phyloP scores from a whole-genome alignment of 2,797 vertebrate species.

The Anguilla marmorata region DNA sequence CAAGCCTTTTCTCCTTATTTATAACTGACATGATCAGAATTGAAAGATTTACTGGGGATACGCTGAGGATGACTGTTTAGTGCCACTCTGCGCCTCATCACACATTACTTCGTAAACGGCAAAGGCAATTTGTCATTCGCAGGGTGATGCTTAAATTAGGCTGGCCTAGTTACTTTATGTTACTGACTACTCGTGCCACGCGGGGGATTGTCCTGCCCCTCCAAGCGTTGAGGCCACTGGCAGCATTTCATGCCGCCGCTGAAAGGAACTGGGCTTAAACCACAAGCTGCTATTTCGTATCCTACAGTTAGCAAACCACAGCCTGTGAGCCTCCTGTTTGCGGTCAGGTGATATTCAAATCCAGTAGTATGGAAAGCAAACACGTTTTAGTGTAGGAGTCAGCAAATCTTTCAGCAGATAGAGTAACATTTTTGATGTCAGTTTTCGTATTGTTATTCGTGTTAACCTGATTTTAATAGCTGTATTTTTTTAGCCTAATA shows the following conservation, averaged over 20 bases:
- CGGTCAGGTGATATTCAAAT: neutral
- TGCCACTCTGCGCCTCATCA: neutral
- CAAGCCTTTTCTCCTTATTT: neutral
- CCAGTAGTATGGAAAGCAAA: neutral
- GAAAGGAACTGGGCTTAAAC: neutral
- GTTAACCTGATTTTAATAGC: neutral
- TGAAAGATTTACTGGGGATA: slow-evolving; percentile 4
- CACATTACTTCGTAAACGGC: neutral
- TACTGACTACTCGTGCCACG: neutral
- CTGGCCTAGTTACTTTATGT: neutral
- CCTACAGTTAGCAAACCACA: neutral
- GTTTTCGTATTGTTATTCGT: neutral
- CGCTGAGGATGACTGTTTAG: neutral
- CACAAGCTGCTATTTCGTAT: neutral
- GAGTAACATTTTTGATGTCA: neutral
- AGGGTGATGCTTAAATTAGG: neutral
- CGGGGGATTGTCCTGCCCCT: neutral
- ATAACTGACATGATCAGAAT: neutral
- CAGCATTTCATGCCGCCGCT: neutral
- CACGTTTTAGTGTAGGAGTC: neutral
- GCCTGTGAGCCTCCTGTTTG: neutral
- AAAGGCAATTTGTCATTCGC: slow-evolving; percentile 7
- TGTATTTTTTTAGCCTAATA: neutral
- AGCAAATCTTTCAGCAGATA: neutral
- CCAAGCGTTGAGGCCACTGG: neutral